Evolutionary conservation across 2,888 invertebrate species (phyloP), one percentile per base, ranked within the genome.

Genomic region (Stenichneumon culpator): DNA sequence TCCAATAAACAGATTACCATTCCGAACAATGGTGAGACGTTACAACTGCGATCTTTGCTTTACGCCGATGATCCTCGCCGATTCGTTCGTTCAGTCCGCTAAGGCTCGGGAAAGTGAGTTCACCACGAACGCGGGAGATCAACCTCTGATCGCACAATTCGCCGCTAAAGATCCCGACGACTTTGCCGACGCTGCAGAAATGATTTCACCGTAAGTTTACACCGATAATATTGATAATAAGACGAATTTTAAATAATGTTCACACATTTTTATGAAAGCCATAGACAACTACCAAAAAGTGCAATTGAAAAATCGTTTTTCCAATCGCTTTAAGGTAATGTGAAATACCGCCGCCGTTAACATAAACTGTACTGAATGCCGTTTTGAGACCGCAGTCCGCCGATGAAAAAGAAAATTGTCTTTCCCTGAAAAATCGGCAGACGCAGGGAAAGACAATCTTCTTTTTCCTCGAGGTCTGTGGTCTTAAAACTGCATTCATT

Each of bases 51-150:
- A 99, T 93, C 93, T 99, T 81, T 97, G 97, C 89, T 99, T 97
- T 92, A 98, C 99, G 0, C 99, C 99, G 0, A 99, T 99, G 99
- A 98, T 99, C 89, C 95, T 99, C 86, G 98, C 99, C 0, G 97
- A 98, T 93, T 98, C 98, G 1, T 99, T 99, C 94, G 96, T 98
- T 77, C 96, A 97, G 91, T 99, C 99, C 87, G 95, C 96, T 79
- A 97, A 98, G 94, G 99, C 99, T 16, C 96, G 99, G 75, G 93
- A 95, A 5, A 97, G 96, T 94, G 98, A 98, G 94, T 98, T 98
- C 92, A 95, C 96, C 6, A 98, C 97, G 1, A 96, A 96, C 89
- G 86, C 91, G 82, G 91, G 94, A 88, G 99, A 99, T 93, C 94
- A 96, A 36, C 99, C 99, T 0, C 92, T 99, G 50, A 96, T 99